A percentile compares a stretch with the other conserved stretches of the same genome.
These are phyloP conservation scores for Acanthurus tractus DNA, from an alignment of 2,797 vertebrate genomes.

Conservation along the genomic window DNA sequence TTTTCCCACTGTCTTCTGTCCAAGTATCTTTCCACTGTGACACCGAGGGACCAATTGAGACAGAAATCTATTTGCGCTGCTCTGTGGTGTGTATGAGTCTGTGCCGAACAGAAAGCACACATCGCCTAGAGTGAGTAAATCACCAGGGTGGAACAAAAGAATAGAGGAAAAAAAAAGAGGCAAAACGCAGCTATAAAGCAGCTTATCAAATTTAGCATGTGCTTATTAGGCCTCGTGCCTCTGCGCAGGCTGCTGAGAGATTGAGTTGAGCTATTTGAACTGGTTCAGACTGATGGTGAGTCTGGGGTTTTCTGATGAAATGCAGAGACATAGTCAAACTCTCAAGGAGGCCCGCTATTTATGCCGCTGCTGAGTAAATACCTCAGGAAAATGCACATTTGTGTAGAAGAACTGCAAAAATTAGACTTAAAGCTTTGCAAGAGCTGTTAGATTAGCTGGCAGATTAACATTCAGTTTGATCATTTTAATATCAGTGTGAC, in stretches of 20 bases:
- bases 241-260: slow-evolving; percentile 78
- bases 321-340: slow-evolving; percentile 77
- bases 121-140: slow-evolving; percentile 84
- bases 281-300: slow-evolving; percentile 80
- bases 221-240: slow-evolving; percentile 82
- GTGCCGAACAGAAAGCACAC: slow-evolving; percentile 74
- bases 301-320: slow-evolving; percentile 87
- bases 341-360: slow-evolving; percentile 53
- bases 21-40: slow-evolving; percentile 85
- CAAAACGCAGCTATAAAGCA: slow-evolving; percentile 80
- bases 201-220: slow-evolving; percentile 82
- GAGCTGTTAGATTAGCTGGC: slow-evolving; percentile 8
- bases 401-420: slow-evolving; percentile 2
- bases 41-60: slow-evolving; percentile 88
- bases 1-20: slow-evolving; percentile 77
- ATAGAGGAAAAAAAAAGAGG: slow-evolving; percentile 54
- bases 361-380: slow-evolving; percentile 52
- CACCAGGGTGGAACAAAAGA: slow-evolving; percentile 83
- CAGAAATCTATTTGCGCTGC: slow-evolving; percentile 84
- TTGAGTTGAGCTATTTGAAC: slow-evolving; percentile 82
- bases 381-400: slow-evolving; percentile 50
- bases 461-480: slow-evolving; percentile 3
- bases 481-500: background rate
- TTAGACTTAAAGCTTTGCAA: slow-evolving; percentile 26
- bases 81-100: slow-evolving; percentile 65